Base-by-base conservation (phyloP, 2,797 vertebrate genomes). In the Lycodopsis pacificus region DNA sequence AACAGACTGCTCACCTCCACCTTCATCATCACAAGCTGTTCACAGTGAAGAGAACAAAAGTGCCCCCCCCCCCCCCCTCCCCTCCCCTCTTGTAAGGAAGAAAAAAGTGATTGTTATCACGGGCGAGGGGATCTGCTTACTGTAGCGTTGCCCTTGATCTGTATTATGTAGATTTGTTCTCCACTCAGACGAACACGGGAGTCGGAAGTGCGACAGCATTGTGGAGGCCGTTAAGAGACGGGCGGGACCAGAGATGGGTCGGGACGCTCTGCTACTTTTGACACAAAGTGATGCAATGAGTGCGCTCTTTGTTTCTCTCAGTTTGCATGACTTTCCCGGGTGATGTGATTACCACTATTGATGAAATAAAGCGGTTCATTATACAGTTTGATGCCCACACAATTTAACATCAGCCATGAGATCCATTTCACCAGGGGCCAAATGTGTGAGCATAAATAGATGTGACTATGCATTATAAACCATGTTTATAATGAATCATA, bases 131-230 rank as follows among this genome's bases (percentile, higher is more conserved):
- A 73, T 82, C 66, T 9, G 67, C 74, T 76, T 58, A 71, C 86
- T 81, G 79, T 73, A 76, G 81, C 73, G 19, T 59, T 69, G 86
- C 57, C 89, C 84, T 90, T 91, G 82, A 90, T 93, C 83, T 85
- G 80, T 79, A 65, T 84, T 87, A 90, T 86, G 92, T 64, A 88
- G 89, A 90, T 91, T 88, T 91, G 83, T 80, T 91, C 86, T 73
- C 74, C 51, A 48, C 73, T 80, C 49, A 73, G 76, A 76, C n/a
- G 53, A 82, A 82, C 68, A 80, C 40, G 32, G 32, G 67, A 81
- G 85, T 71, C 48, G 4, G 78, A 80, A 67, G 77, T 49, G n/a
- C 77, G 89, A 90, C 83, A 84, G 81, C 19, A 38, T 46, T 25
- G 51, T 8, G 7, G 48, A n/a, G 17, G 48, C 48, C 20, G 20